Evolutionary conservation across 2,888 invertebrate species (phyloP), one percentile per base, ranked within the genome.

Genomic region (Anagyrus pseudococci): DNA sequence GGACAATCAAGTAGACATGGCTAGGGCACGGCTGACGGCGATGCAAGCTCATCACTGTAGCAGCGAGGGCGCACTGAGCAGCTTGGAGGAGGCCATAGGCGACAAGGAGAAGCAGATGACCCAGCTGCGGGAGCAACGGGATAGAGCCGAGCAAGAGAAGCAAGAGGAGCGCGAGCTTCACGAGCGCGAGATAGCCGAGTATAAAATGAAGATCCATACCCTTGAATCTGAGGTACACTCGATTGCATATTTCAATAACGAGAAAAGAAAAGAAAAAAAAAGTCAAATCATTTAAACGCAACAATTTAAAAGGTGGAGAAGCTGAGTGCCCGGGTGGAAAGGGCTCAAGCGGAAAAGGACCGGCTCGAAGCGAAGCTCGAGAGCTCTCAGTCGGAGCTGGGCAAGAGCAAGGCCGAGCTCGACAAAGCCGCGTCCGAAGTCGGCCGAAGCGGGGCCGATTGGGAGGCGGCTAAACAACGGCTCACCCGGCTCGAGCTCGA

Each of bases 51-150:
- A 96, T 77, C 94, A 95, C 78, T 94, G 93, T 83, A 90, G 93
- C 67, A 94, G 93, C 10, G 96, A 96, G 85, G 96, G 94, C 55
- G 95, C 96, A 2, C 84, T 97, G 57, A 92, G 94, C 55, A 93
- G 93, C 68, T 86, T 98, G 44, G 97, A 98, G 84, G 97, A 97
- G 83, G 94, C 94, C 15, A 93, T 98, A 72, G 91, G 92, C 53
- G 98, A 98, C 78, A 97, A 97, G 83, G 98, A 98, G 76, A 96
- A 96, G 80, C 98, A 98, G 84, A 96, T 99, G 85, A 90, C 92
- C 71, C 96, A 96, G 79, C 83, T 97, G 67, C 84, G 94, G 71
- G 97, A 98, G 77, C 97, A 98, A 79, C 86, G 97, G 77, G 97
- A 98, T 76, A 87, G 96, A 72, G 94, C 96, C 44, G 97, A 98